Percentiles rank a stretch among this genome's conserved stretches.
phyloP scores from a whole-genome alignment of 2,888 invertebrate species.

The Chaitophorus viminalis region DNA sequence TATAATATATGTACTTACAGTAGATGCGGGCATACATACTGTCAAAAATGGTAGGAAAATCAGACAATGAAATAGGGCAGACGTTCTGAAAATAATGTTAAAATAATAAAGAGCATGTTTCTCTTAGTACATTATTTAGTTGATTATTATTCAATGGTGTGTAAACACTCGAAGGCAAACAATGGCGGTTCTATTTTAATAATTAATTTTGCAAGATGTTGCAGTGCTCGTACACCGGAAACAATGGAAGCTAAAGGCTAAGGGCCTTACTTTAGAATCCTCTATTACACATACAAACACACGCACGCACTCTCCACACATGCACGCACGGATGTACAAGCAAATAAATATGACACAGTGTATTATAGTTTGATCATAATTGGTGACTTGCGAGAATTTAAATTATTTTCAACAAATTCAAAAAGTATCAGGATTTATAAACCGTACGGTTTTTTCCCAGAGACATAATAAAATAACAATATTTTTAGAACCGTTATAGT shows the following conservation, averaged over 20 bases:
- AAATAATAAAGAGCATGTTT: conserved; percentile 43
- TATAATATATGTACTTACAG: background rate
- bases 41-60: conserved; percentile 2
- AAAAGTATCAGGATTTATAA: background rate
- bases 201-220: conserved; percentile 52
- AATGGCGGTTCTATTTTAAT: conserved; percentile 42
- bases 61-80: conserved; percentile 12
- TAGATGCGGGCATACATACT: conserved; percentile 26
- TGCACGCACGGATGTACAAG: too few species aligned
- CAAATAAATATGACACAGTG: background rate
- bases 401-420: background rate
- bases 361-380: background rate
- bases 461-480: background rate
- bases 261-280: background rate
- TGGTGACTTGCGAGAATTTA: background rate
- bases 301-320: background rate
- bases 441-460: background rate
- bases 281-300: background rate
- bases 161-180: conserved; percentile 46
- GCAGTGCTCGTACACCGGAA: conserved; percentile 22
- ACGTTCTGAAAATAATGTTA: conserved; percentile 47
- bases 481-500: background rate
- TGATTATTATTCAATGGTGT: conserved; percentile 53
- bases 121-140: conserved; percentile 42
- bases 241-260: conserved; percentile 27